A percentile compares a stretch with the other conserved stretches of the same genome.
These are phyloP conservation scores for Crocodylus rhombifer DNA, from an alignment of 2,797 vertebrate species.

Conservation along the genomic window DNA sequence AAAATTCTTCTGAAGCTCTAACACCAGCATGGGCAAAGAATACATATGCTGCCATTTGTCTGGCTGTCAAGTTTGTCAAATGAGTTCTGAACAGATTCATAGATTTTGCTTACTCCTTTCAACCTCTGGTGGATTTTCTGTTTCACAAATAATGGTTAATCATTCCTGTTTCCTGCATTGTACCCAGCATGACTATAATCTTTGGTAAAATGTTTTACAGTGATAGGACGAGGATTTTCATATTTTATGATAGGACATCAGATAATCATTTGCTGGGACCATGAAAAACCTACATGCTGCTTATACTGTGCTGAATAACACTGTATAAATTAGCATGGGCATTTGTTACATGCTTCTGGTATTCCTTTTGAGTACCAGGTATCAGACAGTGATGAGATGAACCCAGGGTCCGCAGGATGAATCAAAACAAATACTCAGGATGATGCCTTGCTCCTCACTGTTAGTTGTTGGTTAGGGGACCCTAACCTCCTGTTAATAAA, in stretches of 20 bases:
- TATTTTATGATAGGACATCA: not conserved
- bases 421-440: not conserved
- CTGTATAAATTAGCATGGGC: not conserved
- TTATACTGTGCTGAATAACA: not conserved
- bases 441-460: not conserved
- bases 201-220: not conserved
- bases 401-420: not conserved
- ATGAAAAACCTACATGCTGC: not conserved
- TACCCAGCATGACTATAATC: not conserved
- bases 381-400: not conserved
- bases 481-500: no score
- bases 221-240: not conserved
- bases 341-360: no score
- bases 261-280: not conserved
- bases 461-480: not conserved
- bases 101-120: not conserved
- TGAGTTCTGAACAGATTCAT: not conserved
- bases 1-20: not conserved
- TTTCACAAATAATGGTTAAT: not conserved
- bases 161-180: not conserved
- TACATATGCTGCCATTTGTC: not conserved
- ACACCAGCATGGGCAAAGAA: not conserved
- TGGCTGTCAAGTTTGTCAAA: conserved; percentile 11
- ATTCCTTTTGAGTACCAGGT: no score
- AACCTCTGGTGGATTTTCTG: not conserved